Percentiles rank a stretch among this genome's conserved stretches.
Conservation (phyloP, 2,888 invertebrate species). For the Limnephilus rhombicus region DNA sequence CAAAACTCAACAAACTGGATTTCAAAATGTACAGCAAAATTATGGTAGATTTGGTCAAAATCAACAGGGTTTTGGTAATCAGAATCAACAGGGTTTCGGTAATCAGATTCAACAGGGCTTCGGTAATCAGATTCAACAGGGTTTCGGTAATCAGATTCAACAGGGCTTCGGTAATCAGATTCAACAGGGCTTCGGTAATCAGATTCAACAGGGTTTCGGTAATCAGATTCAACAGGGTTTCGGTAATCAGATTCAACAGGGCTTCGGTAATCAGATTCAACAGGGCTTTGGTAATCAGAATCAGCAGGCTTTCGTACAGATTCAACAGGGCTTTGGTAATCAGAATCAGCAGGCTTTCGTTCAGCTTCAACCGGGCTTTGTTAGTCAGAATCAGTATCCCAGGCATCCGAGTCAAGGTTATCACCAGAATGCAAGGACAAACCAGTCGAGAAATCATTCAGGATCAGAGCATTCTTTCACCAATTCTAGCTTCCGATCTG, state of each 20-base stretch:
- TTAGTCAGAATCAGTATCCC: conserved; percentile 24
- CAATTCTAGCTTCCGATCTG: conserved; percentile 6
- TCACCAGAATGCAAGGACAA: conserved; percentile 3
- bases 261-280: conserved; percentile 26
- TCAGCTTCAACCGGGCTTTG: background rate
- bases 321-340: no score
- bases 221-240: conserved; percentile 7
- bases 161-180: no score
- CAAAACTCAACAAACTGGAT: conserved; percentile 16
- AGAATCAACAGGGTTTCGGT: conserved; percentile 16
- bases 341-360: no score
- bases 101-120: background rate
- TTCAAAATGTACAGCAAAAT: background rate
- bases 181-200: no score
- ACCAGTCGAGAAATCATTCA: conserved; percentile 32
- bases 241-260: background rate
- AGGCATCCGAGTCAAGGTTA: conserved; percentile 8
- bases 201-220: background rate
- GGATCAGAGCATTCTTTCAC: conserved; percentile 10
- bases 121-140: no score
- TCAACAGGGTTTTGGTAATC: conserved; percentile 6
- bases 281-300: no score
- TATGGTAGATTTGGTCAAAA: background rate
- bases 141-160: no score
- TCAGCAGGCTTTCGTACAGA: no score